Percentiles rank a stretch among this genome's conserved stretches.
Evolutionary conservation across 2,888 invertebrate species (phyloP).

Genomic region (Cordilura impudica): DNA sequence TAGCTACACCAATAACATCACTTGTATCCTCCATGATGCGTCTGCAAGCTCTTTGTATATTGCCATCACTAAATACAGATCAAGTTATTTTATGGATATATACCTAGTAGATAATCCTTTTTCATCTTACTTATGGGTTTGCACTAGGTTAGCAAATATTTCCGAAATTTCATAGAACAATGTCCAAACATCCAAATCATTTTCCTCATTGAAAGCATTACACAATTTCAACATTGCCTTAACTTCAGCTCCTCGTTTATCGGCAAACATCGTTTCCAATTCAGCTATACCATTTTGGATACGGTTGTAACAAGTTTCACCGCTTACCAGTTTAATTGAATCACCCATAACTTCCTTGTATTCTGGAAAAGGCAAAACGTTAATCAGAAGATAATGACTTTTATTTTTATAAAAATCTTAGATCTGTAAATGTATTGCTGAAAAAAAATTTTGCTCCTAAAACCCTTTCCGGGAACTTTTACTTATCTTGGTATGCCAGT

Average conservation of each 20-base stretch:
- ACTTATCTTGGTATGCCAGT: too few relatives aligned
- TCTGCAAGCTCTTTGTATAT: conserved; percentile 70
- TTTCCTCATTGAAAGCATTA: conserved; percentile 71
- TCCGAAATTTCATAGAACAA: conserved; percentile 74
- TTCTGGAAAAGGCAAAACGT: conserved; percentile 68
- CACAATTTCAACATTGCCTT: conserved; percentile 72
- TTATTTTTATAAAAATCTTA: too few relatives aligned
- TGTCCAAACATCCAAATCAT: conserved; percentile 73
- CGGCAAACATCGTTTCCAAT: conserved; percentile 71
- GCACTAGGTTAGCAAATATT: conserved; percentile 73
- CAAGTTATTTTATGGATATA: background rate
- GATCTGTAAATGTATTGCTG: too few relatives aligned
- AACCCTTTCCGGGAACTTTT: too few relatives aligned
- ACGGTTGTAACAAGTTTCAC: conserved; percentile 72
- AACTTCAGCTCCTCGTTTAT: conserved; percentile 69
- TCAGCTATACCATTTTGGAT: conserved; percentile 72
- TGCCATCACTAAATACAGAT: conserved; percentile 65
- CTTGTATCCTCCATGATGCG: conserved; percentile 68
- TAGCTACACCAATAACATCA: conserved; percentile 69
- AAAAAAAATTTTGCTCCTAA: too few relatives aligned
- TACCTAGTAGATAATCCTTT: too few relatives aligned
- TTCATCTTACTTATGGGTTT: conserved; percentile 71
- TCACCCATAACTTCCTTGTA: conserved; percentile 75
- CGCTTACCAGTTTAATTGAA: conserved; percentile 73
- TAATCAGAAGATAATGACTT: too few relatives aligned